Percentiles rank a stretch among this genome's conserved stretches.
Conservation (phyloP, 2,113 vertebrate species). For the Gallinago paraguaiae region DNA sequence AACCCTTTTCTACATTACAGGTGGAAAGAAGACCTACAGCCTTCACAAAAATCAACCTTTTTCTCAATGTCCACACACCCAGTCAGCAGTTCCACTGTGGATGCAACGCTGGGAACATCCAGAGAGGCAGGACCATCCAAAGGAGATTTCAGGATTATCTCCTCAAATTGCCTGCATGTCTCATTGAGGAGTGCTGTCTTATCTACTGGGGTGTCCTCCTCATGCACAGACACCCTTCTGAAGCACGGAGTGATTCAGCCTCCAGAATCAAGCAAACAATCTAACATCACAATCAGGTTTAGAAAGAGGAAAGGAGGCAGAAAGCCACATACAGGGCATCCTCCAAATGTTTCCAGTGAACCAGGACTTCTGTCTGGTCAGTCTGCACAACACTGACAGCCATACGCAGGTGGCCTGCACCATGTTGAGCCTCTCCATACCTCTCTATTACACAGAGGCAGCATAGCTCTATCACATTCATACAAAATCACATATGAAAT, state of each 20-base stretch:
- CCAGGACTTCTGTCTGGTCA: neutral
- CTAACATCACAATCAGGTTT: neutral
- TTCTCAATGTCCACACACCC: neutral
- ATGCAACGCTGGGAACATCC: neutral
- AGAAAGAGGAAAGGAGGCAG: neutral
- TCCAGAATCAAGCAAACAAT: neutral
- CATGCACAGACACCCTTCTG: neutral
- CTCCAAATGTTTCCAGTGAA: neutral
- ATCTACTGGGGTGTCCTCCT: neutral
- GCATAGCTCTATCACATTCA: neutral
- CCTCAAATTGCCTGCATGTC: neutral
- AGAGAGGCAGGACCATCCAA: neutral
- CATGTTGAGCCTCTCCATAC: neutral
- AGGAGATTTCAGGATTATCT: neutral
- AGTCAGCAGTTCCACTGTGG: neutral
- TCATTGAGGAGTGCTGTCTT: neutral
- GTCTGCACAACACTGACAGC: neutral
- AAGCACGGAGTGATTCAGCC: neutral
- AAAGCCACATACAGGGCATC: neutral
- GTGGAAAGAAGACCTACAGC: neutral
- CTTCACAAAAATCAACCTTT: neutral
- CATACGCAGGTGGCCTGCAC: fast-evolving
- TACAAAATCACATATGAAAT: neutral
- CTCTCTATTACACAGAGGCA: neutral
- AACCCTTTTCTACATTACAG: neutral